Conservation (phyloP, 2,113 vertebrate genomes). For the Perca fluviatilis region DNA sequence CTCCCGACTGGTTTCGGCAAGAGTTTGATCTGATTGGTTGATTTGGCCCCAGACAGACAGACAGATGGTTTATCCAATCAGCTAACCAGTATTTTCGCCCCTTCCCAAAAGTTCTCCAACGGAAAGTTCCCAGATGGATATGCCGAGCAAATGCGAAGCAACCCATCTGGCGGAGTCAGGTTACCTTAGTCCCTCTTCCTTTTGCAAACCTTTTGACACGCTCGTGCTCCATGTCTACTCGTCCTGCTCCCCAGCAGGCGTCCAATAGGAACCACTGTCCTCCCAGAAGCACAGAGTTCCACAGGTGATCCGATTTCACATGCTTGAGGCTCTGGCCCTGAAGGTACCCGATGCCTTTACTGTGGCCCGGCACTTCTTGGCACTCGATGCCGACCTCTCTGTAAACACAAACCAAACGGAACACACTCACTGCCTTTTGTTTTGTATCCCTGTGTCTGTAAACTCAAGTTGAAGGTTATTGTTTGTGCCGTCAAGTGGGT, state of each 20-base stretch:
- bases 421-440: not conserved
- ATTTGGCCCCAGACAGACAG: too few species aligned
- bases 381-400: constrained; percentile 83
- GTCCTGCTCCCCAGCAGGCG: constrained; percentile 88
- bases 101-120: too few species aligned
- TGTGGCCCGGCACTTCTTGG: constrained; percentile 81
- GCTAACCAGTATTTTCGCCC: too few species aligned
- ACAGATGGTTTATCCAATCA: too few species aligned
- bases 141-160: too few species aligned
- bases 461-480: not conserved
- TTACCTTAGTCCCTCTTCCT: too few species aligned
- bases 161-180: too few species aligned
- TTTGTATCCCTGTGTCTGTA: not conserved
- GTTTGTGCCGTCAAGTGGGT: not conserved
- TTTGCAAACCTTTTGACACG: constrained; percentile 85
- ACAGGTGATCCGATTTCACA: constrained; percentile 87
- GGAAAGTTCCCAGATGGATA: too few species aligned
- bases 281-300: constrained; percentile 84
- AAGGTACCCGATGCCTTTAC: constrained; percentile 80
- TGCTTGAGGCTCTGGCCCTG: constrained; percentile 76
- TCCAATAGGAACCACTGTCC: constrained; percentile 87
- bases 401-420: constrained; percentile 51
- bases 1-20: too few species aligned
- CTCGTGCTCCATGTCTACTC: constrained; percentile 80
- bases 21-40: too few species aligned